Evolutionary conservation across 2,113 vertebrate species (phyloP).

Genomic region (Gopherus evgoodei): DNA sequence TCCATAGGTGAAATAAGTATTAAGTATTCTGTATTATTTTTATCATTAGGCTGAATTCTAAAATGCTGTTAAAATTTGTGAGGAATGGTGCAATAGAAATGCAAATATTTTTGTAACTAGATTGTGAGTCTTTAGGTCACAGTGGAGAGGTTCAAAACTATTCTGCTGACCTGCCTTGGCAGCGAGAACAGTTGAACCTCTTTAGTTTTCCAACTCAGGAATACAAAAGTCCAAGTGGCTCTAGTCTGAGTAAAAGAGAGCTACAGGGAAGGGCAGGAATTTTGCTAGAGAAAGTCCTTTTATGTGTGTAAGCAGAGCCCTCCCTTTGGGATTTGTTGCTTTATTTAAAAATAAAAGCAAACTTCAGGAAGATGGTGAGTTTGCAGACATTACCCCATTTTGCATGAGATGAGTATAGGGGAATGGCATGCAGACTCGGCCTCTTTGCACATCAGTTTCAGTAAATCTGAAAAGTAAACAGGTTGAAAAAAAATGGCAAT

Average conservation of each 20-base stretch:
- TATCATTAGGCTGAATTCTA: neutral
- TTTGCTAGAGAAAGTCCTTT: conserved; percentile 20
- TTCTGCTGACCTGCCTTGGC: neutral
- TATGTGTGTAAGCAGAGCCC: neutral
- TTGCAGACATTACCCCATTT: conserved; percentile 14
- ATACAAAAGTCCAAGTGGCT: neutral
- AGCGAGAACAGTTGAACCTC: neutral
- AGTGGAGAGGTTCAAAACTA: neutral
- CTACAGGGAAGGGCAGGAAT: neutral
- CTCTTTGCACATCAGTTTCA: neutral
- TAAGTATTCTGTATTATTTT: neutral
- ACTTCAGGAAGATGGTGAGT: conserved; percentile 9
- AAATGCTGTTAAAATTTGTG: neutral
- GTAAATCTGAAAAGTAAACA: neutral
- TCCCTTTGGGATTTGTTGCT: conserved; percentile 40
- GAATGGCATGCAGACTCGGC: neutral
- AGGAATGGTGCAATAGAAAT: neutral
- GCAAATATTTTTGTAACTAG: neutral
- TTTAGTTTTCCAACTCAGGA: neutral
- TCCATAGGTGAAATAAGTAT: neutral
- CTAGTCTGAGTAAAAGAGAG: neutral
- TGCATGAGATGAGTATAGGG: neutral
- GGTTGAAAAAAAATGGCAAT: neutral
- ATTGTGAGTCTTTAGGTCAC: neutral
- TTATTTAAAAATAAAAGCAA: conserved; percentile 32